Conservation (phyloP, 2,113 vertebrate species). For the Morone chrysops region DNA sequence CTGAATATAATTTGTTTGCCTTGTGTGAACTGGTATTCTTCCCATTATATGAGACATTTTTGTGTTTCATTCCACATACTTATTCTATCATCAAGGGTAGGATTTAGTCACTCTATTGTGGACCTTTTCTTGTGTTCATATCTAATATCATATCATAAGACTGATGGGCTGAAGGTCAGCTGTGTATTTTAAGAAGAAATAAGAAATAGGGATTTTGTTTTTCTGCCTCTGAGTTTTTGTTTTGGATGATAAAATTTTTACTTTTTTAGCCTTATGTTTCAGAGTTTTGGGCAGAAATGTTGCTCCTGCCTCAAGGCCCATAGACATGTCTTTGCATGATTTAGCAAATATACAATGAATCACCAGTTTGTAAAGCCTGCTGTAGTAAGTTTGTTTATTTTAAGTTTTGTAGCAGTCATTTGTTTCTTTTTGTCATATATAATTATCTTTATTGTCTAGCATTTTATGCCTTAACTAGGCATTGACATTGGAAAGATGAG, state of each 20-base stretch:
- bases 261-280: background rate
- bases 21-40: slow-evolving; percentile 23
- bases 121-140: background rate
- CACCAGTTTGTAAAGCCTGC: background rate
- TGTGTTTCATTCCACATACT: background rate
- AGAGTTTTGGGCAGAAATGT: slow-evolving; percentile 1
- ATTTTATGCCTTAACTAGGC: slow-evolving; percentile 6
- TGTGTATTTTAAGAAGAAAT: slow-evolving; percentile 10
- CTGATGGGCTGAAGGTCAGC: background rate
- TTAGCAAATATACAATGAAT: slow-evolving; percentile 17
- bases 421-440: background rate
- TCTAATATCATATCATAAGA: too few relatives aligned
- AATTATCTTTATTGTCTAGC: background rate
- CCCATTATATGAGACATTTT: background rate
- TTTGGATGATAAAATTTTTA: slow-evolving; percentile 9
- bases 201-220: background rate
- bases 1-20: background rate
- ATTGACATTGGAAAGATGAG: background rate
- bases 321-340: slow-evolving; percentile 23
- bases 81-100: background rate
- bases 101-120: background rate
- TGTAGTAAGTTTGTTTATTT: background rate
- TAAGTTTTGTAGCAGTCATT: background rate
- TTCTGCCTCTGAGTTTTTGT: slow-evolving; percentile 10
- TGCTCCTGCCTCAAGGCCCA: background rate